Base-by-base conservation (phyloP, 2,888 invertebrate genomes). In the Noctua pronuba region DNA sequence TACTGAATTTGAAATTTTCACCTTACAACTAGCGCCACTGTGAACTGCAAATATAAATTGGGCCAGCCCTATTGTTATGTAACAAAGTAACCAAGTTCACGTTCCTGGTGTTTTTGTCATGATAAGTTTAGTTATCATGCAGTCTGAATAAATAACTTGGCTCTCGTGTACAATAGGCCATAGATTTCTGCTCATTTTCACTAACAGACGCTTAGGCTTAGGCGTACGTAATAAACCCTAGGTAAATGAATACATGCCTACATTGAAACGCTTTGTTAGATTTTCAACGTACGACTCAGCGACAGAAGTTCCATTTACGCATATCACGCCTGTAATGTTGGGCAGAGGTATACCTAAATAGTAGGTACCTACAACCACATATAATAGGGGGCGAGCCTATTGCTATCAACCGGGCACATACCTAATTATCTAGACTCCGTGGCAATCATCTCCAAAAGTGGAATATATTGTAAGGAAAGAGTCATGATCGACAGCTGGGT, bases 1-100 rank as follows among this genome's bases (percentile, higher is more conserved):
- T 31, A 41, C n/a, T 11, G 35, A 38, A 31, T 79, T 79, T 58
- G 21, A 49, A 24, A 65, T 58, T 77, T 46, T 67, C 21, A 11
- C 21, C 16, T 28, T 28, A 24, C 65, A 41, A n/a, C 76, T 49
- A n/a, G 49, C 67, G 60, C 46, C n/a, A 18, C 41, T 6, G 21
- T n/a, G 3, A 66, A 58, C 28, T 66, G 66, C 24, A 75, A 75
- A 46, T 0, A 46, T 46, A 65, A 66, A 38, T 65, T 75, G 35
- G 65, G 8, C 13, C 13, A 41, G 11, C 38, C 16, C 70, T 13
- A 44, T 44, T 46, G 46, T 70, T 44, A 44, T 16, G 24, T 31
- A 41, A 44, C 16, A 0, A 35, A 69, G n/a, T n/a, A n/a, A n/a
- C n/a, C n/a, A n/a, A n/a, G n/a, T 46, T 62, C 31, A 28, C 11